Evolutionary conservation across 2,888 invertebrate genomes (phyloP), one percentile per base, ranked within the genome.

Genomic region (Clusia tigrina): DNA sequence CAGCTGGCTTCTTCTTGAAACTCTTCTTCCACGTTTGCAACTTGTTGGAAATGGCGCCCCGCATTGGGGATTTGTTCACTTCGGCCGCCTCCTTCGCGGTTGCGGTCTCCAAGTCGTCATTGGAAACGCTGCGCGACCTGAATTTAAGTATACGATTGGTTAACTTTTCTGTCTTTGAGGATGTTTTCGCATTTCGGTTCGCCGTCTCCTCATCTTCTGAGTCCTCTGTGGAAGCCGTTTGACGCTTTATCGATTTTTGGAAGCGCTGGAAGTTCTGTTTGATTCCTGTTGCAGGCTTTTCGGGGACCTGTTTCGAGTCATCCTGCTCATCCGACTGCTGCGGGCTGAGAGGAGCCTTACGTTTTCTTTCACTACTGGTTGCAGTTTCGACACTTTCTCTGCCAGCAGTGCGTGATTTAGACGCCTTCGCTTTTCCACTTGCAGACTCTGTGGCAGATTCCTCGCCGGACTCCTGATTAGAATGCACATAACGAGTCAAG

Each of bases 1-100:
- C 61, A 22, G 18, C 58, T n/a, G 67, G 56, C 20, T 65, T 66
- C 18, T 68, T 73, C 42, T 74, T 80, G 52, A 81, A 74, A 24
- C 76, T 80, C 48, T 76, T 80, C 38, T 76, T 76, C 81, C 80
- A 80, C 59, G 76, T 69, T 60, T 74, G 78, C 12, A 81, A 63
- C 24, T 76, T 80, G 42, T 61, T 68, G 1, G 67, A 60, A 17
- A 73, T 55, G 24, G 54, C 56, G 2, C 59, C 55, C 17, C 66
- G 69, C 9, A 70, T 60, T 0, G 72, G 72, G 6, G 71, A 69
- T 12, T 56, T 3, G 54, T 57, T 12, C 38, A 57, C 22, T 61
- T 73, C 63, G 1, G 67, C 55, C 20, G 60, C 52, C 6, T 55
- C 51, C 5, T 58, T 54, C 9, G 46, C 48, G 12, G 42, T 9